Percentiles rank a stretch among this genome's conserved stretches.
Evolutionary conservation across 2,113 vertebrate species (phyloP).

Genomic region (Tauraco erythrolophus): DNA sequence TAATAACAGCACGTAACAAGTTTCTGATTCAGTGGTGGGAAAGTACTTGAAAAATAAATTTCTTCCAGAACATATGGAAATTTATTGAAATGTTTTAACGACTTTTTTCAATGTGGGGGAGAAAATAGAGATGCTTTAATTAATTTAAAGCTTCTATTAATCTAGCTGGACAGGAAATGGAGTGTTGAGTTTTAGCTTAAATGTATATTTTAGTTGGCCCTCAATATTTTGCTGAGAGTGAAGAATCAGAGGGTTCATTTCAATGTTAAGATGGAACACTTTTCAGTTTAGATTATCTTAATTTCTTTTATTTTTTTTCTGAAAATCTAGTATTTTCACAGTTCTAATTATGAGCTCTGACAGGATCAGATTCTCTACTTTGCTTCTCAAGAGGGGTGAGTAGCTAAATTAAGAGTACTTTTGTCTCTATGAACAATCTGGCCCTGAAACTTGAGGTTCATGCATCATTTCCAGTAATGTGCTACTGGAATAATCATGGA

Average conservation of each 20-base stretch:
- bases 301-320: not conserved
- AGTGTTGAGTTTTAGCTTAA: not conserved
- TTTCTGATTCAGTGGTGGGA: not conserved
- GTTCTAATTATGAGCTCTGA: not conserved
- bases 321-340: not conserved
- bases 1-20: not conserved
- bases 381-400: not conserved
- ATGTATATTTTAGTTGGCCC: not conserved
- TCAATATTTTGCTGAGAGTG: not conserved
- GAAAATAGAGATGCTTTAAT: not conserved
- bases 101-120: not conserved
- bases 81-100: not conserved
- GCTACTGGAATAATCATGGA: not conserved
- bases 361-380: not conserved
- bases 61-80: not conserved
- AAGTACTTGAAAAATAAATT: not conserved
- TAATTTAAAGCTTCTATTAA: not conserved
- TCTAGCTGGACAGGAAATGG: not conserved
- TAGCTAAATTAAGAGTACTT: not conserved
- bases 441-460: constrained; percentile 6
- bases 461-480: not conserved
- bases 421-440: not conserved
- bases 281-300: not conserved
- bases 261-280: not conserved
- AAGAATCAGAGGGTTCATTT: not conserved